Percentiles rank a stretch among this genome's conserved stretches.
phyloP scores from a whole-genome alignment of 2,113 vertebrate genomes.

The Equus quagga region DNA sequence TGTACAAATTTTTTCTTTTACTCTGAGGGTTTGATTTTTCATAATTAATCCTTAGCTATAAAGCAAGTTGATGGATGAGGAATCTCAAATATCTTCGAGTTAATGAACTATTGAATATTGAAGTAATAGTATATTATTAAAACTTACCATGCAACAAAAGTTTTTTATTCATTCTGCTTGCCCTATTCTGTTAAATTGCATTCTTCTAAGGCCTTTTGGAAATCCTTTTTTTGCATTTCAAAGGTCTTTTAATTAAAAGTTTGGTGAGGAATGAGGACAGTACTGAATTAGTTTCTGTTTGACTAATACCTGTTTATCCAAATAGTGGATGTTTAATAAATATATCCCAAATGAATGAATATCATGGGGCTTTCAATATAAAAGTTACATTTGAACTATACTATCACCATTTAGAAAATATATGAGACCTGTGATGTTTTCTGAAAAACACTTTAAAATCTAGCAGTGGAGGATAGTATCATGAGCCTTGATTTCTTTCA shows the following conservation, averaged over 20 bases:
- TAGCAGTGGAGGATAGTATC: neutral
- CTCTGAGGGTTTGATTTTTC: neutral
- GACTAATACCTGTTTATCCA: neutral
- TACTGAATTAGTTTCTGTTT: constrained; percentile 58
- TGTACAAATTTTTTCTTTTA: neutral
- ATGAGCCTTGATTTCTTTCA: constrained; percentile 49
- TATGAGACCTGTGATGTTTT: neutral
- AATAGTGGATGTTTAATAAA: neutral
- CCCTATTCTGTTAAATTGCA: neutral
- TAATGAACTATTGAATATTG: neutral
- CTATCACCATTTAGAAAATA: neutral
- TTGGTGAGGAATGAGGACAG: neutral
- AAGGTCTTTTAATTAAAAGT: constrained; percentile 39
- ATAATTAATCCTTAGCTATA: neutral
- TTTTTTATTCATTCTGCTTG: constrained; percentile 22
- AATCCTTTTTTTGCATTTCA: constrained; percentile 42
- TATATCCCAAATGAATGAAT: constrained; percentile 37
- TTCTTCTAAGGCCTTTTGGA: neutral
- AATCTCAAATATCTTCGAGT: neutral
- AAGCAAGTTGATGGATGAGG: neutral
- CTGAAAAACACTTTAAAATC: constrained; percentile 39
- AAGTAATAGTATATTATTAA: constrained; percentile 28
- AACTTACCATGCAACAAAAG: neutral
- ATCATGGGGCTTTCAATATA: constrained; percentile 15
- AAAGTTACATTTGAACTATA: constrained; percentile 16